phyloP scores from a whole-genome alignment of 2,797 vertebrate genomes.

The Coluber constrictor region DNA sequence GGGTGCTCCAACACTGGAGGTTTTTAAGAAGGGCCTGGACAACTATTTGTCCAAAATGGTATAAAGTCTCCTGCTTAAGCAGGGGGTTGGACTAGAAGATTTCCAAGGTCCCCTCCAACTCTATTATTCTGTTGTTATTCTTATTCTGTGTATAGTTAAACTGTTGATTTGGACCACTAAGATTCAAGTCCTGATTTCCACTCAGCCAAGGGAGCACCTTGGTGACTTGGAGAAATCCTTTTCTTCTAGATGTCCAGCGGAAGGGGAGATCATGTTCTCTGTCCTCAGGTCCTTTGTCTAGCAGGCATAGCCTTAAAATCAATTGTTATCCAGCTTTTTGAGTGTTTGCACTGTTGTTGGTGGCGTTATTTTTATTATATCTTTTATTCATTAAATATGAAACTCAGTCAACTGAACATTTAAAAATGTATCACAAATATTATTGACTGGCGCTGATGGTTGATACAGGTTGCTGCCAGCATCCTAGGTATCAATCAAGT shows the following conservation, averaged over 20 bases:
- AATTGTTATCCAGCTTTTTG: neutral
- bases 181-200: neutral
- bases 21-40: neutral
- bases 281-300: neutral
- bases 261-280: neutral
- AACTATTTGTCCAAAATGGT: neutral
- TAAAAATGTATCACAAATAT: too few species aligned
- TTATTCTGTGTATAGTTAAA: neutral
- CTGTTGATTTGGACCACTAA: neutral
- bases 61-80: neutral
- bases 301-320: neutral
- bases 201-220: neutral
- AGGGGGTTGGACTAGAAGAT: neutral
- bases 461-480: too few species aligned
- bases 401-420: too few species aligned
- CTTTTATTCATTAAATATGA: too few species aligned
- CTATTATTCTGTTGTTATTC: neutral
- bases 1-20: neutral
- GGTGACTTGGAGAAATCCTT: neutral
- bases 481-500: too few species aligned
- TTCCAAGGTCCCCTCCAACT: neutral
- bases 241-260: neutral
- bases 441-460: too few species aligned
- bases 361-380: neutral
- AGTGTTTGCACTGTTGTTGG: neutral